Percentiles rank a stretch among this genome's conserved stretches.
phyloP scores from a whole-genome alignment of 2,113 vertebrate genomes.

The Circaetus cinerascens region DNA sequence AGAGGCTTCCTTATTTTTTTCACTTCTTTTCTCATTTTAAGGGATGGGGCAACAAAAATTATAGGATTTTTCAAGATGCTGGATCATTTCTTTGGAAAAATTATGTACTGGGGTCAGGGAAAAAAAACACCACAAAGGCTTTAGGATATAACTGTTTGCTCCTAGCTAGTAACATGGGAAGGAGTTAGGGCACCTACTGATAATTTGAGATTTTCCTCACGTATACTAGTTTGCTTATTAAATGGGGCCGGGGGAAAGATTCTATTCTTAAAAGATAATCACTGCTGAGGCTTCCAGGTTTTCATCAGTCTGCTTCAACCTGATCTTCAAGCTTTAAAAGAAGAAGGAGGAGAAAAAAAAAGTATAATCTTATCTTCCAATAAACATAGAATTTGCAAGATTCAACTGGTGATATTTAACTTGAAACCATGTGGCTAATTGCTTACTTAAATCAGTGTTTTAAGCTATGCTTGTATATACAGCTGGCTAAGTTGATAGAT shows the following conservation, averaged over 20 bases:
- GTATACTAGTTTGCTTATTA: not conserved
- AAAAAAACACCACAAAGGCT: not conserved
- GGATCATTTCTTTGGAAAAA: not conserved
- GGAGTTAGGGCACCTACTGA: not conserved
- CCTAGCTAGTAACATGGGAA: not conserved
- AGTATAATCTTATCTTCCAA: not conserved
- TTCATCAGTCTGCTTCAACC: not conserved
- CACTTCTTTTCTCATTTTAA: not conserved
- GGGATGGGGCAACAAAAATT: not conserved
- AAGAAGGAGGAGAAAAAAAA: not conserved
- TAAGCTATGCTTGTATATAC: not conserved
- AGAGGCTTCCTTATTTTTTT: not conserved
- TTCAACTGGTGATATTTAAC: not conserved
- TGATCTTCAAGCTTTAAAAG: not conserved
- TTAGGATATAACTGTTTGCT: not conserved
- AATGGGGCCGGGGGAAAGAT: accelerated
- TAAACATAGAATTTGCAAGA: not conserved
- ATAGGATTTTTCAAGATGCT: not conserved
- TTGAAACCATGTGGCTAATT: not conserved
- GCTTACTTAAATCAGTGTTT: not conserved
- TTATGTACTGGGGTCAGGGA: not conserved
- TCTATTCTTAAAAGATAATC: not conserved
- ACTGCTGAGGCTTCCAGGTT: not conserved
- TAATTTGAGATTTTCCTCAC: not conserved
- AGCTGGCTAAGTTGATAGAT: not conserved